These are phyloP conservation scores for Drosophila sechellia DNA, from an alignment of 1,140 invertebrate genomes.

Conservation along the genomic window DNA sequence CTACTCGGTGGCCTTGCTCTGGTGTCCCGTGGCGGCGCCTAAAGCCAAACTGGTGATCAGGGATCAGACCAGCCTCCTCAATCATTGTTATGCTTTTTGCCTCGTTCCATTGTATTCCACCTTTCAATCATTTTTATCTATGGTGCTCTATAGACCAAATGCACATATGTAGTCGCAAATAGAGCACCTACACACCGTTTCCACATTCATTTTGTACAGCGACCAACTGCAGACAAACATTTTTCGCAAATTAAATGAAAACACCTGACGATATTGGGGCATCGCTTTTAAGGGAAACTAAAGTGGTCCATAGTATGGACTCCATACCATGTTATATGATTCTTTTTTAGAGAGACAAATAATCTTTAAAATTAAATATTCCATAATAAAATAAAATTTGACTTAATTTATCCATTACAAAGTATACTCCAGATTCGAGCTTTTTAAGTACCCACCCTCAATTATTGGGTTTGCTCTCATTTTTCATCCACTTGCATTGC, in stretches of 20 bases:
- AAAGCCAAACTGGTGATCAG: no score
- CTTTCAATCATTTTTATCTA: slow-evolving; percentile 40
- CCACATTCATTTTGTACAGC: slow-evolving; percentile 41
- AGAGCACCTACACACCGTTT: slow-evolving; percentile 3
- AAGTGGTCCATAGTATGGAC: no score
- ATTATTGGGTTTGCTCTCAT: background rate
- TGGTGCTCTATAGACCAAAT: background rate
- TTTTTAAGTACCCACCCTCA: background rate
- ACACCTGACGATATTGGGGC: slow-evolving; percentile 75
- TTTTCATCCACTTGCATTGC: background rate
- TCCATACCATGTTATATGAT: background rate
- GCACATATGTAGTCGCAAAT: slow-evolving; percentile 1
- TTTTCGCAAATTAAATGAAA: slow-evolving; percentile 84
- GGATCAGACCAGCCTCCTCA: no score
- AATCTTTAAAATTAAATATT: no score
- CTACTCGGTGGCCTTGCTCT: no score
- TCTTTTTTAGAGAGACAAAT: background rate
- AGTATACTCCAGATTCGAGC: background rate
- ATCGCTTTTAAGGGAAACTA: background rate
- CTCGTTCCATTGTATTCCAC: slow-evolving; percentile 11
- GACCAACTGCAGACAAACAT: slow-evolving; percentile 66
- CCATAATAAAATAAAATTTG: no score
- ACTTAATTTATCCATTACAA: no score
- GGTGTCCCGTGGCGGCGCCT: no score
- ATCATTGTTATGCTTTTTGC: slow-evolving; percentile 1